phyloP scores from a whole-genome alignment of 2,113 vertebrate genomes.

The Elanoides forficatus region DNA sequence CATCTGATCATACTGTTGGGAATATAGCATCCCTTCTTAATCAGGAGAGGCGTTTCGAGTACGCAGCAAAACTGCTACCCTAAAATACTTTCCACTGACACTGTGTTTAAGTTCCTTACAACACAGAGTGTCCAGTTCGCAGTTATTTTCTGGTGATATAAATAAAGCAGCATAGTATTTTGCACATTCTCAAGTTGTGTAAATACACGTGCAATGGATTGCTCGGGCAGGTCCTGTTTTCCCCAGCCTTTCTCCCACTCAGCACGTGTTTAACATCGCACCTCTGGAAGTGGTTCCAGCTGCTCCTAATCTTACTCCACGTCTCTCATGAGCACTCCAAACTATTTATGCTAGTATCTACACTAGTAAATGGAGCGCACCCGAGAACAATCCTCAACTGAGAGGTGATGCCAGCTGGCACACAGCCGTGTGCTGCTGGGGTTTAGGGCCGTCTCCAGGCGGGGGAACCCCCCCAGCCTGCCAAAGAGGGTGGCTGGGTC shows the following conservation, averaged over 20 bases:
- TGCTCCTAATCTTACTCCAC: background rate
- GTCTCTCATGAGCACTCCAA: background rate
- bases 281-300: conserved; percentile 19
- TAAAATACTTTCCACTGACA: background rate
- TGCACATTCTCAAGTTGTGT: background rate
- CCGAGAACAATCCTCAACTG: background rate
- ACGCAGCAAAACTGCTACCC: background rate
- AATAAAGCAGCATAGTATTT: background rate
- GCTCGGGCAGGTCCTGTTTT: background rate
- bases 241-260: background rate
- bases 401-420: background rate
- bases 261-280: background rate
- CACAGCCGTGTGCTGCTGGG: background rate
- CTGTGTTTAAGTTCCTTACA: background rate
- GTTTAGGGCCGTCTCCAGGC: background rate
- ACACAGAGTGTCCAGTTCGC: background rate
- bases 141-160: background rate
- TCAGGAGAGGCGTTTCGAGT: background rate
- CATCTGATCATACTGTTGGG: background rate
- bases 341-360: background rate
- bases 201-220: background rate
- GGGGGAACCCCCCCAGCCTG: background rate
- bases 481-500: background rate
- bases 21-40: background rate
- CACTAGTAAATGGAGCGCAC: background rate